phyloP scores from a whole-genome alignment of 2,888 invertebrate species.

The Seira ritae region DNA sequence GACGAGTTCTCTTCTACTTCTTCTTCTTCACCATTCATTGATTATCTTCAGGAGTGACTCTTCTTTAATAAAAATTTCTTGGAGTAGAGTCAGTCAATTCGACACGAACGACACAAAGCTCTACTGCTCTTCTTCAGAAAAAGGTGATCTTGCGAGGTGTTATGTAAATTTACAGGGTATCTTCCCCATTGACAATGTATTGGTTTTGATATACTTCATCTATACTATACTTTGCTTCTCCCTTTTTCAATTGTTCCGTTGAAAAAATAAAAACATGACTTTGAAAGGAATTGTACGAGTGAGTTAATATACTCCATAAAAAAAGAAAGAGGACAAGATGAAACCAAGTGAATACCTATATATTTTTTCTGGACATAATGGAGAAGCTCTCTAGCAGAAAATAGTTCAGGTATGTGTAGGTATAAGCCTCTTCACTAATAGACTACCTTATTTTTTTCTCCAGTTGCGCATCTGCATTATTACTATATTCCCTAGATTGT shows the following conservation, averaged over 20 bases:
- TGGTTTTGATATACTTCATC: background rate
- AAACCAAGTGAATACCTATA: conserved; percentile 37
- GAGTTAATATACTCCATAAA: conserved; percentile 42
- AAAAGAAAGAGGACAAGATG: conserved; percentile 41
- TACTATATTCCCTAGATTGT: conserved; percentile 23
- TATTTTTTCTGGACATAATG: conserved; percentile 8
- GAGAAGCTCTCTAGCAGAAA: conserved; percentile 46
- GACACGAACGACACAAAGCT: no score
- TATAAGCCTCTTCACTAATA: conserved; percentile 8
- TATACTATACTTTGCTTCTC: background rate
- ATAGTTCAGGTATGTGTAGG: conserved; percentile 16
- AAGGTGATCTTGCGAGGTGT: background rate
- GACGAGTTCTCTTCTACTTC: no score
- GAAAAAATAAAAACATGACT: conserved; percentile 15
- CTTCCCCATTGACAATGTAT: conserved; percentile 2
- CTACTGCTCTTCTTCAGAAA: no score
- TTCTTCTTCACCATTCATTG: conserved; percentile 26
- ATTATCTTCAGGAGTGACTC: conserved; percentile 37
- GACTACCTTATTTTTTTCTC: background rate
- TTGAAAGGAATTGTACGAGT: conserved; percentile 28
- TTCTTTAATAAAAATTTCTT: background rate
- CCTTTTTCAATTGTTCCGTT: background rate
- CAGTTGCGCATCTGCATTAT: conserved; percentile 8
- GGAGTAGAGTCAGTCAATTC: no score
- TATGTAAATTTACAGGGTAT: conserved; percentile 4